Percentiles rank a stretch among this genome's conserved stretches.
These are phyloP conservation scores for Proales similis DNA, from an alignment of 1,140 invertebrate species.

Conservation along the genomic window DNA sequence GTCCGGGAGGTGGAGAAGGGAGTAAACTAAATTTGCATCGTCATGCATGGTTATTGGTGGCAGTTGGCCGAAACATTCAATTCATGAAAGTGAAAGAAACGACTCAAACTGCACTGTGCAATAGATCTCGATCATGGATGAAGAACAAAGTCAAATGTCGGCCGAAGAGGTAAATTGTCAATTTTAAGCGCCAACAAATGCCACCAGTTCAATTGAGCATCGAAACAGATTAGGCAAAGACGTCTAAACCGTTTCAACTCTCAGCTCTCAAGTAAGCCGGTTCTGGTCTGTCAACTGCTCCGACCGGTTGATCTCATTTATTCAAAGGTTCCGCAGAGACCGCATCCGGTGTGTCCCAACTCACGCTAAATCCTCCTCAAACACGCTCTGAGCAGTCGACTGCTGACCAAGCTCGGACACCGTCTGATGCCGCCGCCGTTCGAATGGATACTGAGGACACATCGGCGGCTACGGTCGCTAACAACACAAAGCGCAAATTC, in stretches of 20 bases:
- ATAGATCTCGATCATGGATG: too few relatives aligned
- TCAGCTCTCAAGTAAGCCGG: background rate
- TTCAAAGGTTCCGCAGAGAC: background rate
- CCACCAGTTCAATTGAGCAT: background rate
- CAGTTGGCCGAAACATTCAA: too few relatives aligned
- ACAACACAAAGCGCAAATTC: slow-evolving; percentile 2
- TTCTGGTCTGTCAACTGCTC: background rate
- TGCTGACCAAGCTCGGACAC: background rate
- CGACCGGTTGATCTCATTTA: background rate
- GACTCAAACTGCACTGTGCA: too few relatives aligned
- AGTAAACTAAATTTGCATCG: too few relatives aligned
- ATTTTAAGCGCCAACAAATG: background rate
- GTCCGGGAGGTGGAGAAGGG: too few relatives aligned
- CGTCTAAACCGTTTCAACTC: slow-evolving; percentile 4
- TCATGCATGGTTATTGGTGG: too few relatives aligned
- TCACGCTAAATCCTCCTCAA: too few relatives aligned
- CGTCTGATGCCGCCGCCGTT: background rate
- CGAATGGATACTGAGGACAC: slow-evolving; percentile 15
- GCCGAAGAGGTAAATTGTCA: slow-evolving; percentile 4
- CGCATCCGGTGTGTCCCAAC: background rate
- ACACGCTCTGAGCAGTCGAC: background rate
- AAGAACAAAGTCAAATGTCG: slow-evolving; percentile 21
- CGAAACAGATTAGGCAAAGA: slow-evolving; percentile 12
- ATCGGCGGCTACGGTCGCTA: too few relatives aligned
- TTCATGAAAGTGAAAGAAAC: too few relatives aligned